Evolutionary conservation across 2,797 vertebrate genomes (phyloP).

Genomic region (Catostomus latipinnis): DNA sequence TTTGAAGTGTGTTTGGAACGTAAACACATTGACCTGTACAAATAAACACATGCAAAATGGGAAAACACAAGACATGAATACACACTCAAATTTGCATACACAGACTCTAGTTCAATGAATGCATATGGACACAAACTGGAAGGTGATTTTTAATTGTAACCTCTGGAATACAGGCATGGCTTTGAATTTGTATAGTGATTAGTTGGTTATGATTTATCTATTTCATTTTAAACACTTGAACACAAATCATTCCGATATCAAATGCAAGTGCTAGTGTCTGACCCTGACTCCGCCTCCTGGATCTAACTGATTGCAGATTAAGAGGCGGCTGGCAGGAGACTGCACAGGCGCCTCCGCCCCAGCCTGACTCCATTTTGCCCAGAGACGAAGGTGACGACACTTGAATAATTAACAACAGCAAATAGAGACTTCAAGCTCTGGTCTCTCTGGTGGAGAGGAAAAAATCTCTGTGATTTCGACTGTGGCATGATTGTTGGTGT

Average conservation of each 20-base stretch:
- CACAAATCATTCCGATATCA: constrained; percentile 34
- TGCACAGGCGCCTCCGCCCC: constrained; percentile 3
- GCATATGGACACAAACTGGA: background rate
- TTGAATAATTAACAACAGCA: constrained; percentile 53
- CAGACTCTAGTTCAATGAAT: background rate
- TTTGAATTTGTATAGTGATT: background rate
- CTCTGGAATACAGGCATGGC: constrained; percentile 2
- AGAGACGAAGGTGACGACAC: constrained; percentile 36
- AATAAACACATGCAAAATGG: constrained; percentile 2
- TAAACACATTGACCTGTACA: constrained; percentile 27
- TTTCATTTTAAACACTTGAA: constrained; percentile 5
- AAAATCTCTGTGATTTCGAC: background rate
- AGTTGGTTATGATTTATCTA: constrained; percentile 7
- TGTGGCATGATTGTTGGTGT: no score
- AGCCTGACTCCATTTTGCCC: constrained; percentile 30
- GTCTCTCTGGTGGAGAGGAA: background rate
- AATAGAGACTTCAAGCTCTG: constrained; percentile 36
- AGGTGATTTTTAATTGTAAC: background rate
- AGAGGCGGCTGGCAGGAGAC: constrained; percentile 21
- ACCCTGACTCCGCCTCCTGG: constrained; percentile 4
- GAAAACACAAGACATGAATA: constrained; percentile 18
- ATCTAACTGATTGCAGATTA: constrained; percentile 48
- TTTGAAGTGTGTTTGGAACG: constrained; percentile 26
- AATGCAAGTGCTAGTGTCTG: constrained; percentile 18
- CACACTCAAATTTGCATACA: background rate